These are phyloP conservation scores for Agrilus mali DNA, from an alignment of 2,888 invertebrate species.

Conservation along the genomic window DNA sequence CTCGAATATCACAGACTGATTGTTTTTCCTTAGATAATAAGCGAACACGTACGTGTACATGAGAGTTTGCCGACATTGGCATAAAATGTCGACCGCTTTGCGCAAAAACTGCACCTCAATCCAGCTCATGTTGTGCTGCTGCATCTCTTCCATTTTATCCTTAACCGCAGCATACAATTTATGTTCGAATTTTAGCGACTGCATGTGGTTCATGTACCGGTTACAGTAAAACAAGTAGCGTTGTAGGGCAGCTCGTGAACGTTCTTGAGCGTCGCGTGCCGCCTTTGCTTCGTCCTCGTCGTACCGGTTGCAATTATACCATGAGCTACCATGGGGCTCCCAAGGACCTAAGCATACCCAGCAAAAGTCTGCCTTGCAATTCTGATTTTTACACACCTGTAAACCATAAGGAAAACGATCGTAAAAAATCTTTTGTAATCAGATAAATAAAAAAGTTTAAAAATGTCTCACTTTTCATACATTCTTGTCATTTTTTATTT, in stretches of 20 bases:
- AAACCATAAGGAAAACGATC: too few species aligned
- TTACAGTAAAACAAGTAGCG: conserved; percentile 97
- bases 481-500: too few species aligned
- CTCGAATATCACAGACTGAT: conserved; percentile 98
- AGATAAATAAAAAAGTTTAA: too few species aligned
- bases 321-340: conserved; percentile 97
- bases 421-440: too few species aligned
- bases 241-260: conserved; percentile 88
- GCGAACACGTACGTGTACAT: conserved; percentile 99
- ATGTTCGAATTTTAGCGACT: conserved; percentile 94
- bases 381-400: conserved; percentile 81
- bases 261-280: conserved; percentile 92
- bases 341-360: conserved; percentile 99
- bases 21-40: conserved; percentile 94
- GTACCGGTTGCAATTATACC: conserved; percentile 91
- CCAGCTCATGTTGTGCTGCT: conserved; percentile 99
- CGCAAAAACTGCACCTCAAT: conserved; percentile 99
- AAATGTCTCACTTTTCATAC: too few species aligned
- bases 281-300: conserved; percentile 96
- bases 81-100: conserved; percentile 94
- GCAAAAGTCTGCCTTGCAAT: conserved; percentile 97
- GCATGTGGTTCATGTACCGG: conserved; percentile 97
- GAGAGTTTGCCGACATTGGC: conserved; percentile 92
- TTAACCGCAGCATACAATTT: conserved; percentile 93
- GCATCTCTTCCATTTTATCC: conserved; percentile 99